Percentiles rank a stretch among this genome's conserved stretches.
phyloP scores from a whole-genome alignment of 2,113 vertebrate species.

The Lophochroa leadbeateri region DNA sequence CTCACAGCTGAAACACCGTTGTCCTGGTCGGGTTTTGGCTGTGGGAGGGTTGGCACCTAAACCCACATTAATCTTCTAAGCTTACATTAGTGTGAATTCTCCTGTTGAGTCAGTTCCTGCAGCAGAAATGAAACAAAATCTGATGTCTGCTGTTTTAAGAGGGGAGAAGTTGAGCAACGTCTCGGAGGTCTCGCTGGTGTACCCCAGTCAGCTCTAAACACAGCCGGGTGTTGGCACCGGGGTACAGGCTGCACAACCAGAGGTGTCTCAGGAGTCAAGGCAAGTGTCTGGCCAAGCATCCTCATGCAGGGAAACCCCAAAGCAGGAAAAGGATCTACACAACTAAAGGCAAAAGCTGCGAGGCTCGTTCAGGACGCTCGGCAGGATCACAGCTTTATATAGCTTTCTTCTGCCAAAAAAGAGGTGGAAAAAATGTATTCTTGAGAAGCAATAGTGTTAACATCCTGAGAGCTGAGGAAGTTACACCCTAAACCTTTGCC shows the following conservation, averaged over 20 bases:
- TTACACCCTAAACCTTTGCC: not conserved
- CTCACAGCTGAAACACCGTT: rapidly evolving
- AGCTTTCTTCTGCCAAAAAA: not conserved
- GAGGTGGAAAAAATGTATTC: not conserved
- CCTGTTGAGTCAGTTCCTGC: not conserved
- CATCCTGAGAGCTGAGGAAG: not conserved
- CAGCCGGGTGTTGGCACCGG: rapidly evolving
- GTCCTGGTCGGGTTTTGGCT: not conserved
- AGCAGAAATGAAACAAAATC: not conserved
- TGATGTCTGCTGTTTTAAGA: not conserved
- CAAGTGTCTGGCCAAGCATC: not conserved
- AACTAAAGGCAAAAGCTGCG: not conserved
- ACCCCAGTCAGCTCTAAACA: not conserved
- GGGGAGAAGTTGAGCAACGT: not conserved
- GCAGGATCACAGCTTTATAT: not conserved
- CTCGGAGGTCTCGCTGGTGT: not conserved
- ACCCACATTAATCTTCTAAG: not conserved
- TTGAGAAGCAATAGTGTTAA: not conserved
- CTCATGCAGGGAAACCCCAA: not conserved
- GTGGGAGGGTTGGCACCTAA: not conserved
- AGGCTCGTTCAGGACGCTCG: rapidly evolving
- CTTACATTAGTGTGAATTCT: not conserved
- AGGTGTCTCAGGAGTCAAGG: rapidly evolving
- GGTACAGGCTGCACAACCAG: not conserved
- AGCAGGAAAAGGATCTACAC: not conserved